phyloP scores from a whole-genome alignment of 2,113 vertebrate genomes.

The Sciurus niger region DNA sequence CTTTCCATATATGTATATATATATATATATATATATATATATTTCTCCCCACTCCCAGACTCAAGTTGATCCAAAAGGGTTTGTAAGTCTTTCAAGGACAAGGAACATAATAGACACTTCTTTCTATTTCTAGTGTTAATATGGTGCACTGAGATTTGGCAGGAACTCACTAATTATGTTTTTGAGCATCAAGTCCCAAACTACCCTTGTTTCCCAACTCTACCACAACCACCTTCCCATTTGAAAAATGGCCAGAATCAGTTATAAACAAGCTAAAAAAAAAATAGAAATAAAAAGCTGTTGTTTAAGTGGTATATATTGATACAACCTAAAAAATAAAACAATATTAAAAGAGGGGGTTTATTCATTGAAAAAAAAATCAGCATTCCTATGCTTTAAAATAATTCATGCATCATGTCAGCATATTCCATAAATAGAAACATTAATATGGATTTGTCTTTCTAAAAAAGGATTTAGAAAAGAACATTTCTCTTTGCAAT shows the following conservation, averaged over 20 bases:
- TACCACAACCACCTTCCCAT: not conserved
- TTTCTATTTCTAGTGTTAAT: not conserved
- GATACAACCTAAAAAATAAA: constrained; percentile 5
- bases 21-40: not conserved
- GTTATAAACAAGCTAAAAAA: constrained; percentile 2
- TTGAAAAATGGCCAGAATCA: constrained; percentile 46
- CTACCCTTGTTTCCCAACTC: not conserved
- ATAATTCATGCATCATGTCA: constrained; percentile 17
- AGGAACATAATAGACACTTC: not conserved
- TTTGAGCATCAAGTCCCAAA: not conserved
- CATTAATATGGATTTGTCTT: constrained; percentile 52
- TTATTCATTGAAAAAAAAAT: constrained; percentile 27
- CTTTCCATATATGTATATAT: too few species aligned
- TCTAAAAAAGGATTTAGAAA: constrained; percentile 76
- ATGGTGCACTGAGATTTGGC: fast-evolving
- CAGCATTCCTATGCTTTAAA: constrained; percentile 56
- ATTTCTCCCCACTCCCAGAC: not conserved
- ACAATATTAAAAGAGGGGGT: not conserved
- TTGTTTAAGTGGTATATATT: not conserved
- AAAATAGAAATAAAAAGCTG: not conserved
- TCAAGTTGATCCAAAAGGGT: not conserved
- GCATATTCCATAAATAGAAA: constrained; percentile 68
- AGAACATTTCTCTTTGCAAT: constrained; percentile 59
- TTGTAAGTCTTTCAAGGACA: not conserved
- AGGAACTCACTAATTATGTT: not conserved